Base-by-base conservation (phyloP, 2,888 invertebrate genomes). In the Diplazon laetatorius region DNA sequence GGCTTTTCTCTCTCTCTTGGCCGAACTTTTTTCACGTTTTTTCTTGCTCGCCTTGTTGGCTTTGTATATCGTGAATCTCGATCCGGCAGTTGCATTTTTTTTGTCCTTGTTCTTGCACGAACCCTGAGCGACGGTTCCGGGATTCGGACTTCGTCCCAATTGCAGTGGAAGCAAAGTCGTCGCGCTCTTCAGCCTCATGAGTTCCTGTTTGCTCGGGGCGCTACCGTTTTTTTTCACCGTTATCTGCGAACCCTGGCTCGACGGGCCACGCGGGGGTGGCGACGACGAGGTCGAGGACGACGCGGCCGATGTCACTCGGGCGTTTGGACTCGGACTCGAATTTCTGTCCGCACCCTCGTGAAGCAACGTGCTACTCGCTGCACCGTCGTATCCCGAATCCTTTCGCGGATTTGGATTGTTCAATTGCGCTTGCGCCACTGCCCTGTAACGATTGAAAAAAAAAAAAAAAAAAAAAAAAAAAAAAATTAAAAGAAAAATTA, bases 1-100 rank as follows among this genome's bases (percentile, higher is more conserved):
- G 37, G 99, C 99, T 91, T 99, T 98, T 78, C 98, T 94, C 89
- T 99, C 99, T 87, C 97, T 97, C 91, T 96, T 97, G 2, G 97
- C 97, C 0, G 97, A 97, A 20, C 97, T 97, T 89, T 97, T 98
- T 89, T 98, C 98, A 62, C 97, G 93, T 92, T 98, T 98, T 93
- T 98, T 98, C 91, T 97, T 95, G 89, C 97, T 97, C 52, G 97
- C 97, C 92, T 98, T 98, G 92, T 97, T 97, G 72, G 97, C 96
- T 92, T 97, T 97, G 92, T 97, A 97, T 89, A 97, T 97, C 80
- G 97, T 97, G 91, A 97, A 97, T 84, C 97, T 93, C 50, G 95
- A 95, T 0, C 94, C 94, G 0, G 94, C 93, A 46, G 94, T 93
- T 6, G 95, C 94, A 72, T 91, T 91, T 89, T 95, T 95, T 76